These are phyloP conservation scores for Umimayanthus kanabou DNA, from an alignment of 92 coral and sea anemone genomes.

Conservation along the genomic window DNA sequence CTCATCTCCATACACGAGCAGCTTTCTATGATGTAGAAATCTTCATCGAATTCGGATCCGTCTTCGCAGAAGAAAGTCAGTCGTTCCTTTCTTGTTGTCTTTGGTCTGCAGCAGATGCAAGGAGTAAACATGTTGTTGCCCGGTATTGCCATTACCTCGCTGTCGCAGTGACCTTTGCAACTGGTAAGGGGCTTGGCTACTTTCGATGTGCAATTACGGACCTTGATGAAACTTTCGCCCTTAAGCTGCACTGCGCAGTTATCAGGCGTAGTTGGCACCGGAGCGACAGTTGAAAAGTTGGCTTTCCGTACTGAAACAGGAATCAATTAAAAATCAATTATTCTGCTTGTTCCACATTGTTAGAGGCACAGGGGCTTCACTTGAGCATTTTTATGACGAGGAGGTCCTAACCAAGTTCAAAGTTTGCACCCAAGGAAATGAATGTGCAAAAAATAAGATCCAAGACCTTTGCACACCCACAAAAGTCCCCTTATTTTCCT, in stretches of 20 bases:
- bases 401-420: too few species aligned
- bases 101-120: slow-evolving; percentile 67
- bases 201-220: slow-evolving; percentile 60
- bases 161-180: slow-evolving; percentile 61
- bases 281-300: background rate
- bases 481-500: too few species aligned
- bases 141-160: slow-evolving; percentile 49
- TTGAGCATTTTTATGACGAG: too few species aligned
- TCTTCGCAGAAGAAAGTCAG: slow-evolving; percentile 45
- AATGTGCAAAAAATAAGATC: too few species aligned
- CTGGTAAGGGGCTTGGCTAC: slow-evolving; percentile 30
- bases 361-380: too few species aligned
- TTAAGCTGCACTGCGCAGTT: slow-evolving; percentile 14
- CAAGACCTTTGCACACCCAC: too few species aligned
- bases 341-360: background rate
- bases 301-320: slow-evolving; percentile 43
- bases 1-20: slow-evolving; percentile 58
- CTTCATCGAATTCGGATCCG: slow-evolving; percentile 39
- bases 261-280: slow-evolving; percentile 17
- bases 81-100: background rate
- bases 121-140: slow-evolving; percentile 50
- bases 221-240: slow-evolving; percentile 1
- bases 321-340: background rate
- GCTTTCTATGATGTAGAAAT: slow-evolving; percentile 56
- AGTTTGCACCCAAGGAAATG: too few species aligned